A percentile compares a stretch with the other conserved stretches of the same genome.
These are phyloP conservation scores for Limosa lapponica DNA, from an alignment of 2,797 vertebrate genomes.

Conservation along the genomic window DNA sequence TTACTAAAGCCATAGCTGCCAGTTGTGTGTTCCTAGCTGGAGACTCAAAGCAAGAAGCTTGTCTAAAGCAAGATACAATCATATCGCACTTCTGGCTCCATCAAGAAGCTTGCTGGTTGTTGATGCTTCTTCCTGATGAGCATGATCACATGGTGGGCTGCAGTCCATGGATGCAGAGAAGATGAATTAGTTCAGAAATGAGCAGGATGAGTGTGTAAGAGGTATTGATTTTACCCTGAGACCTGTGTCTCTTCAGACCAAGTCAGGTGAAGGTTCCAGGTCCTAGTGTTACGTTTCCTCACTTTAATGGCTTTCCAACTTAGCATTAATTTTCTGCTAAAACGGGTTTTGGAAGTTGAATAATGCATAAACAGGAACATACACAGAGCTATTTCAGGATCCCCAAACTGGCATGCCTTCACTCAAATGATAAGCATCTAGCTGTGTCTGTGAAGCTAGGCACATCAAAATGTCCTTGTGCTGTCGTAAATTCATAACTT, in stretches of 20 bases:
- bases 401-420: background rate
- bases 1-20: background rate
- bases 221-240: background rate
- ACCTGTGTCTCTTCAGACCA: background rate
- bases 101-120: background rate
- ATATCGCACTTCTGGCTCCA: background rate
- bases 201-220: background rate
- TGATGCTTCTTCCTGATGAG: background rate
- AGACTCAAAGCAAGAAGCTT: background rate
- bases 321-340: background rate
- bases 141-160: background rate
- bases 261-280: background rate
- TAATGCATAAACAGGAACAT: background rate
- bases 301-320: background rate
- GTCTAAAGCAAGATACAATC: background rate
- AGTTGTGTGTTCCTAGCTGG: background rate
- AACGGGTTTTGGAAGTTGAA: background rate
- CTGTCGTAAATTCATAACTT: constrained; percentile 2
- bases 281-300: background rate
- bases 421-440: background rate
- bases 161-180: background rate
- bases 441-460: background rate
- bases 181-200: background rate
- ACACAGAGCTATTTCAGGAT: background rate
- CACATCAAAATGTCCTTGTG: background rate